phyloP scores from a whole-genome alignment of 2,797 vertebrate species.

The Gambusia yucatana region DNA sequence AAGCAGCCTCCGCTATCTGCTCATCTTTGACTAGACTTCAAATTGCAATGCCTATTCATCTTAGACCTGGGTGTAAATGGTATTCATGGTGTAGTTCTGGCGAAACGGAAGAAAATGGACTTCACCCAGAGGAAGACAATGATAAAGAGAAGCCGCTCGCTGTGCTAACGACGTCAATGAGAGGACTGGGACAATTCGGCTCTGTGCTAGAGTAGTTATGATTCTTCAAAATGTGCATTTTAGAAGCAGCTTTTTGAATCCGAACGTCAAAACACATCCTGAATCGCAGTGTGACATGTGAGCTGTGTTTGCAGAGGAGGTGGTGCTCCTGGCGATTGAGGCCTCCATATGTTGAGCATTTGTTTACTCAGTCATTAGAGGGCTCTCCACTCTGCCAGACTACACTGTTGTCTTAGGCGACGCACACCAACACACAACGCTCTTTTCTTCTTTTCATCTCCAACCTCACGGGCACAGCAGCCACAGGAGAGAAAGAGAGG shows the following conservation, averaged over 20 bases:
- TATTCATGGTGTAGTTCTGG: conserved; percentile 26
- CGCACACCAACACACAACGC: not conserved
- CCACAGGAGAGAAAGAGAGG: conserved; percentile 49
- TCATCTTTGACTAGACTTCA: conserved; percentile 55
- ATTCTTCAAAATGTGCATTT: conserved; percentile 30
- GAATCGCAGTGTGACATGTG: conserved; percentile 39
- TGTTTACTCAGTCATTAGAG: conserved; percentile 73
- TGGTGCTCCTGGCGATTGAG: conserved; percentile 54
- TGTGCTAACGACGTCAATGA: conserved; percentile 36
- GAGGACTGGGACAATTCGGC: conserved; percentile 26
- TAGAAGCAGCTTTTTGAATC: conserved; percentile 17
- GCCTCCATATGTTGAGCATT: conserved; percentile 65
- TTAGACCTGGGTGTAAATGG: conserved; percentile 36
- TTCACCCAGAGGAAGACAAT: conserved; percentile 9
- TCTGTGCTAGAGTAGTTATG: not conserved
- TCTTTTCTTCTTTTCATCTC: conserved; percentile 49
- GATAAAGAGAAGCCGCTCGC: conserved; percentile 45
- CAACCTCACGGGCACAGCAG: conserved; percentile 71
- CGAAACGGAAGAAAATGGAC: conserved; percentile 29
- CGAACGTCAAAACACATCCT: conserved; percentile 22
- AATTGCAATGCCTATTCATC: conserved; percentile 60
- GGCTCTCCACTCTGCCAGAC: conserved; percentile 53
- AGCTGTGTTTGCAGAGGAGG: conserved; percentile 45
- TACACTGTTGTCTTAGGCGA: conserved; percentile 48
- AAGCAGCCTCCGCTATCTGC: conserved; percentile 51